Evolutionary conservation across 2,888 invertebrate genomes (phyloP).

Genomic region (Andrena flavipes): DNA sequence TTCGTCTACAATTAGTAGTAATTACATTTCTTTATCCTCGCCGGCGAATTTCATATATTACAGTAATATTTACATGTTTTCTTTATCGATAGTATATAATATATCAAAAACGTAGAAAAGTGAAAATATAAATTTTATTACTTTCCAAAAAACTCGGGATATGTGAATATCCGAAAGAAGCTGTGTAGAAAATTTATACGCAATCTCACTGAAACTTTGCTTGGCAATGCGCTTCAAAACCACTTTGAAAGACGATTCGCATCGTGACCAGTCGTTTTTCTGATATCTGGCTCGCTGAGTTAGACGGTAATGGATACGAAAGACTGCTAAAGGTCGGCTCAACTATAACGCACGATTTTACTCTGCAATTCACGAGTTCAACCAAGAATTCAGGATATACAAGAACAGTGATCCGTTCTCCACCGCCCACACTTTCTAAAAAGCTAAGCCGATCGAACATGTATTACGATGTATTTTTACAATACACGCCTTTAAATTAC

Average conservation of each 20-base stretch:
- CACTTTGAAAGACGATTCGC: conserved; percentile 25
- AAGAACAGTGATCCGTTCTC: background rate
- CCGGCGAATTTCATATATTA: conserved; percentile 68
- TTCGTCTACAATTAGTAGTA: conserved; percentile 71
- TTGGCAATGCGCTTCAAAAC: conserved; percentile 55
- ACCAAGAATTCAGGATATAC: background rate
- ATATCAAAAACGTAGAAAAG: conserved; percentile 76
- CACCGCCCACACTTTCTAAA: background rate
- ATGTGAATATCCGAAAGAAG: conserved; percentile 53
- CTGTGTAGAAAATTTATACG: conserved; percentile 43
- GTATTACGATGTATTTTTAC: background rate
- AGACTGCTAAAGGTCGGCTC: conserved; percentile 18
- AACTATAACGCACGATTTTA: conserved; percentile 41
- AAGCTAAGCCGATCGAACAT: background rate
- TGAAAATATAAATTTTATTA: conserved; percentile 70
- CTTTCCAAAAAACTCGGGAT: conserved; percentile 63
- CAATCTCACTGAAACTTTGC: conserved; percentile 45
- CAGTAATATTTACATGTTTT: conserved; percentile 69
- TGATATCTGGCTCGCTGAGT: conserved; percentile 13
- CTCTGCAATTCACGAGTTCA: background rate
- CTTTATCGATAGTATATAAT: conserved; percentile 60
- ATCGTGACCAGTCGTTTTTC: conserved; percentile 22
- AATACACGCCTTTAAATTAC: background rate
- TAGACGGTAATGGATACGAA: conserved; percentile 33
- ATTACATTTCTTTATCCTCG: conserved; percentile 70